A percentile compares a stretch with the other conserved stretches of the same genome.
phyloP scores from a whole-genome alignment of 2,113 vertebrate genomes.

The Cacatua alba region DNA sequence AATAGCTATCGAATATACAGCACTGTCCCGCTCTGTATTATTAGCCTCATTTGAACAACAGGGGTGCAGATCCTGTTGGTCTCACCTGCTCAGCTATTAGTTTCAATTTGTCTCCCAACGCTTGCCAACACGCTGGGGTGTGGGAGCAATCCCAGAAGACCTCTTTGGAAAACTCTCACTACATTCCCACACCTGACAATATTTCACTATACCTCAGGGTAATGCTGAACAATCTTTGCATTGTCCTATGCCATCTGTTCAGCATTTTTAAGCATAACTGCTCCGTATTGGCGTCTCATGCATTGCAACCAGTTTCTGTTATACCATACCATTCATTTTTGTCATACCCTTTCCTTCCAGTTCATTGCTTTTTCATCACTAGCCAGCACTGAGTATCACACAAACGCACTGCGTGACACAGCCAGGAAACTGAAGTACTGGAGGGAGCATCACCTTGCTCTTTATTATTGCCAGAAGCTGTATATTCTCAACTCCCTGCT shows the following conservation, averaged over 20 bases:
- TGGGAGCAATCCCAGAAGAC: slow-evolving; percentile 50
- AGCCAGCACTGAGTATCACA: not conserved
- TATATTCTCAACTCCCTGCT: not conserved
- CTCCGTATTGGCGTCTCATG: not conserved
- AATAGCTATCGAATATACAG: not conserved
- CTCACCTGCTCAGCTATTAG: slow-evolving; percentile 66
- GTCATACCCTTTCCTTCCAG: slow-evolving; percentile 28
- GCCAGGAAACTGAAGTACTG: not conserved
- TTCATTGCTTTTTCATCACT: slow-evolving; percentile 33
- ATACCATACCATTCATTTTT: slow-evolving; percentile 49
- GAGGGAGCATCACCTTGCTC: not conserved
- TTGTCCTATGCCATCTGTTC: slow-evolving; percentile 68
- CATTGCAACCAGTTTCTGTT: not conserved
- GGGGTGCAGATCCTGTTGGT: slow-evolving; percentile 26
- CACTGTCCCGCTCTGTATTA: not conserved
- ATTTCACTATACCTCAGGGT: slow-evolving; percentile 57
- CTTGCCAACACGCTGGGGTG: slow-evolving; percentile 16
- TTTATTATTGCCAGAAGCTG: slow-evolving; percentile 4
- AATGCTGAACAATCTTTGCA: slow-evolving; percentile 65
- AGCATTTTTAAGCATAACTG: slow-evolving; percentile 50
- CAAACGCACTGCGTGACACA: not conserved
- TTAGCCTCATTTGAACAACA: slow-evolving; percentile 37
- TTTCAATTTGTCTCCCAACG: slow-evolving; percentile 55
- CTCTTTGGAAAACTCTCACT: slow-evolving; percentile 52
- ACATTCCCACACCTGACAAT: slow-evolving; percentile 58